Evolutionary conservation across 2,888 invertebrate species (phyloP).

Genomic region (Coremacera marginata): DNA sequence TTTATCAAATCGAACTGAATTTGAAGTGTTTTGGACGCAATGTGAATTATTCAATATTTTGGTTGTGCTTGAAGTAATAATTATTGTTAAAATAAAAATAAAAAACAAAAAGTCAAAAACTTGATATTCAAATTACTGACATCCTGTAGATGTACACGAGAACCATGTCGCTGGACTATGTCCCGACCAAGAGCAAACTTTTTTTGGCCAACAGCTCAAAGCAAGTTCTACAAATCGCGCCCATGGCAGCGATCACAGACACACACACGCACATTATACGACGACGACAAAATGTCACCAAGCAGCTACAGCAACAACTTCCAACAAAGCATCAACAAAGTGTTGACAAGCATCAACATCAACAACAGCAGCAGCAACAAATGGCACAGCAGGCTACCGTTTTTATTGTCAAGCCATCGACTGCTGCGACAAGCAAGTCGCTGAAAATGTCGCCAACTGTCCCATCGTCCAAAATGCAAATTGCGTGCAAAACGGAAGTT

Average conservation of each 20-base stretch:
- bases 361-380: slow-evolving; percentile 40
- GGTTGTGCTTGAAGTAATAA: neutral
- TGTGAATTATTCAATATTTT: neutral
- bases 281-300: slow-evolving; percentile 27
- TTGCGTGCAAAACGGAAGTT: slow-evolving; percentile 16
- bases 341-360: slow-evolving; percentile 34
- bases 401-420: slow-evolving; percentile 44
- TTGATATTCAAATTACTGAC: neutral
- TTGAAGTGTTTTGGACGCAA: slow-evolving; percentile 10
- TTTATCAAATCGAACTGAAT: neutral
- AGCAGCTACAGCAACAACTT: slow-evolving; percentile 29
- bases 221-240: slow-evolving; percentile 18
- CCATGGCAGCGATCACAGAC: slow-evolving; percentile 47
- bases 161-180: slow-evolving; percentile 62
- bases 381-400: slow-evolving; percentile 47
- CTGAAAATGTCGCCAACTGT: slow-evolving; percentile 41
- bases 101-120: neutral
- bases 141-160: neutral
- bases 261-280: slow-evolving; percentile 39
- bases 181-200: slow-evolving; percentile 54
- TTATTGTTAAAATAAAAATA: neutral
- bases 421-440: slow-evolving; percentile 30
- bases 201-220: slow-evolving; percentile 22
- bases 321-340: slow-evolving; percentile 18
- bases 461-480: slow-evolving; percentile 41